phyloP scores from a whole-genome alignment of 2,113 vertebrate genomes.

The Macquaria ambigua region DNA sequence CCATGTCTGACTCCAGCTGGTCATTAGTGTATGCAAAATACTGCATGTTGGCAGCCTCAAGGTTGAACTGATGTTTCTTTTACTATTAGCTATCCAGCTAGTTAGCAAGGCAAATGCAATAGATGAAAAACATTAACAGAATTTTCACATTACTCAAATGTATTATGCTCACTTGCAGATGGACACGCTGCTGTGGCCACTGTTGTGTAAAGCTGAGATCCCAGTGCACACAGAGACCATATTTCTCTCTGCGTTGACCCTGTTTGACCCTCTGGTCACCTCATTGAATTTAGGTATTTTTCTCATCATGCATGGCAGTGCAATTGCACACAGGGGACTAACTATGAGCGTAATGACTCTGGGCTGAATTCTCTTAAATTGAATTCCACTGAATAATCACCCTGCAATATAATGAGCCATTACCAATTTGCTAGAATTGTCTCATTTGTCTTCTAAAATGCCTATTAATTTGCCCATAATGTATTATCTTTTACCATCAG shows the following conservation, averaged over 20 bases:
- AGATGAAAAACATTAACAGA: conserved; percentile 28
- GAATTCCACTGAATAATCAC: conserved; percentile 70
- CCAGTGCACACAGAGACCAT: neutral
- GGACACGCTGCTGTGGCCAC: neutral
- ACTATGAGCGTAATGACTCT: conserved; percentile 59
- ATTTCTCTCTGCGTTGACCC: conserved; percentile 34
- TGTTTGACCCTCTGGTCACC: conserved; percentile 50
- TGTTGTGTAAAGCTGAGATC: conserved; percentile 7
- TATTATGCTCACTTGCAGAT: neutral
- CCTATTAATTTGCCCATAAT: conserved; percentile 53
- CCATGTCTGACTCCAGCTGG: conserved; percentile 44
- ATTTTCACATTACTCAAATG: neutral
- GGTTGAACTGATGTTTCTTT: conserved; percentile 47
- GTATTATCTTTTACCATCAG: conserved; percentile 53
- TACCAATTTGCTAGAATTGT: conserved; percentile 53
- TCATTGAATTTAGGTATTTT: conserved; percentile 49
- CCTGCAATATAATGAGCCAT: conserved; percentile 65
- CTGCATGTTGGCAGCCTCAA: conserved; percentile 39
- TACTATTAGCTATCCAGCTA: conserved; percentile 16
- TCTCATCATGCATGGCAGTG: conserved; percentile 51
- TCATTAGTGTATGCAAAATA: conserved; percentile 59
- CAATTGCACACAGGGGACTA: conserved; percentile 68
- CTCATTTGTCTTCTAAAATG: conserved; percentile 68
- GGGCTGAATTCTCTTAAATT: conserved; percentile 61
- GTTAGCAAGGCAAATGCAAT: conserved; percentile 49